Evolutionary conservation across 2,888 invertebrate species (phyloP).

Genomic region (Yponomeuta malinellus): DNA sequence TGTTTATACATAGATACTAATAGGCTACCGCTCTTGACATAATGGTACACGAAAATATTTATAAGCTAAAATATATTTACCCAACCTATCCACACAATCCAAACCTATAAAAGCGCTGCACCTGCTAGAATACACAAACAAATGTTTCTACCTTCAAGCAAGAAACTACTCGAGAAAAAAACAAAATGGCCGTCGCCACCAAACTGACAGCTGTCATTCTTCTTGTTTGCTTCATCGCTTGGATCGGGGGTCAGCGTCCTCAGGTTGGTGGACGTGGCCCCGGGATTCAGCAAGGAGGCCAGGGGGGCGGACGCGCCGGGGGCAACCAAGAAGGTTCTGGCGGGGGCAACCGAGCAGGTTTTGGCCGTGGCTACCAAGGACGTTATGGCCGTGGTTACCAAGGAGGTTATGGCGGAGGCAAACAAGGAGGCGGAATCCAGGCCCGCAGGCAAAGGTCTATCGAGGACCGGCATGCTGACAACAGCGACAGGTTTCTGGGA

Average conservation of each 20-base stretch:
- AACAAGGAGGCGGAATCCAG: not conserved
- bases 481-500: not conserved
- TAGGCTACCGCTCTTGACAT: too few relatives aligned
- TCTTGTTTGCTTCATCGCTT: slow-evolving; percentile 4
- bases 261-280: not conserved
- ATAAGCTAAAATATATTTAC: not conserved
- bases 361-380: not conserved
- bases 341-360: not conserved
- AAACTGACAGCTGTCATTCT: slow-evolving; percentile 9
- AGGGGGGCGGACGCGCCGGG: too few relatives aligned
- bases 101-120: not conserved
- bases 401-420: not conserved
- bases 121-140: not conserved
- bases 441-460: not conserved
- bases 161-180: not conserved
- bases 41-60: not conserved
- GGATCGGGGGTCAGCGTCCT: not conserved
- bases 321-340: too few relatives aligned
- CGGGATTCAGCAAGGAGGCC: too few relatives aligned
- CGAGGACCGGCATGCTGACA: not conserved
- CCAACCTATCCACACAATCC: not conserved
- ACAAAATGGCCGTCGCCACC: not conserved
- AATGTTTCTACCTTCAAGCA: not conserved
- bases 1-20: too few relatives aligned
- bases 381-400: not conserved